These are phyloP conservation scores for Scomber japonicus DNA, from an alignment of 2,113 vertebrate species.

Conservation along the genomic window DNA sequence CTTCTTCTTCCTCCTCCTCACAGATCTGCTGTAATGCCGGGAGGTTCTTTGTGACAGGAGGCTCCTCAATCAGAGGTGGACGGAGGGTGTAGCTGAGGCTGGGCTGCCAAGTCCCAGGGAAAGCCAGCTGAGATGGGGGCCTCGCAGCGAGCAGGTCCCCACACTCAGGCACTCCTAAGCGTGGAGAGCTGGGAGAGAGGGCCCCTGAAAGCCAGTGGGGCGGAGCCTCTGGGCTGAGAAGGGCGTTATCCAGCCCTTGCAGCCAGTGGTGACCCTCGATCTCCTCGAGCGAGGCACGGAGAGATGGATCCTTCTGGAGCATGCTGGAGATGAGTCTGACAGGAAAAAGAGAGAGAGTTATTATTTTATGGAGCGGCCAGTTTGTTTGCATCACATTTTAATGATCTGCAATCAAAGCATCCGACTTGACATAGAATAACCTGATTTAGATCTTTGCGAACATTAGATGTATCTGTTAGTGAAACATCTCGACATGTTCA, in stretches of 20 bases:
- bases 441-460: background rate
- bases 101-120: conserved; percentile 68
- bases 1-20: conserved; percentile 90
- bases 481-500: background rate
- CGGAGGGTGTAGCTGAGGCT: conserved; percentile 65
- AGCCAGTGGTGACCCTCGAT: conserved; percentile 90
- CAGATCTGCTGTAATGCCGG: conserved; percentile 89
- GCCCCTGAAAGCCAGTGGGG: conserved; percentile 76
- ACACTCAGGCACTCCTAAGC: conserved; percentile 74
- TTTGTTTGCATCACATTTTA: background rate
- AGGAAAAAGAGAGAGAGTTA: conserved; percentile 10
- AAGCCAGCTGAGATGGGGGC: conserved; percentile 53
- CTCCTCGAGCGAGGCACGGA: conserved; percentile 86
- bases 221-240: conserved; percentile 79
- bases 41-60: conserved; percentile 82
- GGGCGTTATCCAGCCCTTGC: conserved; percentile 86
- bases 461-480: background rate
- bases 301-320: conserved; percentile 89
- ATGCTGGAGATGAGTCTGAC: conserved; percentile 90
- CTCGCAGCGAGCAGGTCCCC: conserved; percentile 79
- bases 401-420: background rate
- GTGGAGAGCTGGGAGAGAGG: conserved; percentile 67
- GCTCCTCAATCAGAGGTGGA: conserved; percentile 70
- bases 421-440: background rate
- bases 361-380: background rate